Percentiles rank a stretch among this genome's conserved stretches.
These are phyloP conservation scores for Papilio glaucus DNA, from an alignment of 1,140 invertebrate species.

Conservation along the genomic window DNA sequence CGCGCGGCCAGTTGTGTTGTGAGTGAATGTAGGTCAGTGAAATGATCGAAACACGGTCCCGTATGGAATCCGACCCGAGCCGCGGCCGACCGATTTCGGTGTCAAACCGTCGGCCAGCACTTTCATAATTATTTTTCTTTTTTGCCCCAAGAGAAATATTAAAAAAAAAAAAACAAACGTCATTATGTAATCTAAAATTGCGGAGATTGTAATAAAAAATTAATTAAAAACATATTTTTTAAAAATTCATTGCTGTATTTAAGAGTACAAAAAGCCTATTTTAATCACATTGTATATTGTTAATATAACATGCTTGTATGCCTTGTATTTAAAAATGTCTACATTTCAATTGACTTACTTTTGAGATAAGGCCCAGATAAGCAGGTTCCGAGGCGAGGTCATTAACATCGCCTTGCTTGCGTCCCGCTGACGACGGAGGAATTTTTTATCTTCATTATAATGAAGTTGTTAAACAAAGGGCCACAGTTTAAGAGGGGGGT, in stretches of 20 bases:
- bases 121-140: constrained; percentile 50
- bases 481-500: neutral
- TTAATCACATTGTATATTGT: neutral
- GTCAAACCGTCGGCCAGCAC: constrained; percentile 61
- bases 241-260: neutral
- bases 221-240: neutral
- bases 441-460: constrained; percentile 37
- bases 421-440: constrained; percentile 29
- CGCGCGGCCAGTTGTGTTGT: constrained; percentile 59
- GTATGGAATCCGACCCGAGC: constrained; percentile 74
- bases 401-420: constrained; percentile 47
- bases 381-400: constrained; percentile 55
- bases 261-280: neutral
- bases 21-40: constrained; percentile 78
- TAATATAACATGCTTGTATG: constrained; percentile 7
- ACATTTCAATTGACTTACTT: constrained; percentile 55
- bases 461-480: constrained; percentile 37
- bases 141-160: neutral
- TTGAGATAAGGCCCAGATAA: constrained; percentile 55
- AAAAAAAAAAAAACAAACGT: too few species aligned
- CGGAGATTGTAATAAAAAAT: neutral
- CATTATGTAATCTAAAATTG: constrained; percentile 8
- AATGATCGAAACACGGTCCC: constrained; percentile 78
- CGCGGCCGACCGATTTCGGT: constrained; percentile 67
- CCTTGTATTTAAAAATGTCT: constrained; percentile 39